Conservation (phyloP, 2,113 vertebrate species). For the Amphiprion ocellaris region DNA sequence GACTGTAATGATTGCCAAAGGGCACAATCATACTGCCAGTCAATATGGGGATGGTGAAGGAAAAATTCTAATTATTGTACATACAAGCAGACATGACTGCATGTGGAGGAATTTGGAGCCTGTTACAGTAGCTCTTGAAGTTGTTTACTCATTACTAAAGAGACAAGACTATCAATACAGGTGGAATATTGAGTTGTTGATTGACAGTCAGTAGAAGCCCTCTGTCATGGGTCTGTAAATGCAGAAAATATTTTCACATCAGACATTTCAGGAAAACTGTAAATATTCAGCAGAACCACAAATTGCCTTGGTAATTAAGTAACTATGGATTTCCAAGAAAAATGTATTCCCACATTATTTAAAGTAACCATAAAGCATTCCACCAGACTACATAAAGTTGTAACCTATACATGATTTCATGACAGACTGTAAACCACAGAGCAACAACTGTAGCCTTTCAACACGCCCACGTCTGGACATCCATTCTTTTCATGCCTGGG, state of each 20-base stretch:
- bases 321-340: background rate
- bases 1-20: slow-evolving; percentile 20
- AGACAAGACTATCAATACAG: too few relatives aligned
- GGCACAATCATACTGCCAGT: slow-evolving; percentile 48
- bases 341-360: slow-evolving; percentile 15
- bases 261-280: slow-evolving; percentile 2
- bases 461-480: slow-evolving; percentile 21
- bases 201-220: slow-evolving; percentile 3
- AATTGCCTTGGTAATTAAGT: slow-evolving; percentile 9
- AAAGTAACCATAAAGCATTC: slow-evolving; percentile 26
- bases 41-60: slow-evolving; percentile 14
- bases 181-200: too few relatives aligned
- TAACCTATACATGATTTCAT: slow-evolving; percentile 18
- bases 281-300: slow-evolving; percentile 2
- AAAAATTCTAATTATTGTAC: slow-evolving; percentile 38
- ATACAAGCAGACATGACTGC: slow-evolving; percentile 23
- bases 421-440: slow-evolving; percentile 24
- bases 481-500: slow-evolving; percentile 70
- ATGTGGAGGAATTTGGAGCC: slow-evolving; percentile 15
- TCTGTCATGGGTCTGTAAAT: slow-evolving; percentile 1
- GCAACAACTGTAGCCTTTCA: slow-evolving; percentile 42
- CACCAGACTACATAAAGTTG: slow-evolving; percentile 15
- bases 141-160: background rate
- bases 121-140: slow-evolving; percentile 17
- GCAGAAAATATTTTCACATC: background rate